Percentiles rank a stretch among this genome's conserved stretches.
Conservation (phyloP, 2,113 vertebrate species). For the Romanogobio albipinnatus region DNA sequence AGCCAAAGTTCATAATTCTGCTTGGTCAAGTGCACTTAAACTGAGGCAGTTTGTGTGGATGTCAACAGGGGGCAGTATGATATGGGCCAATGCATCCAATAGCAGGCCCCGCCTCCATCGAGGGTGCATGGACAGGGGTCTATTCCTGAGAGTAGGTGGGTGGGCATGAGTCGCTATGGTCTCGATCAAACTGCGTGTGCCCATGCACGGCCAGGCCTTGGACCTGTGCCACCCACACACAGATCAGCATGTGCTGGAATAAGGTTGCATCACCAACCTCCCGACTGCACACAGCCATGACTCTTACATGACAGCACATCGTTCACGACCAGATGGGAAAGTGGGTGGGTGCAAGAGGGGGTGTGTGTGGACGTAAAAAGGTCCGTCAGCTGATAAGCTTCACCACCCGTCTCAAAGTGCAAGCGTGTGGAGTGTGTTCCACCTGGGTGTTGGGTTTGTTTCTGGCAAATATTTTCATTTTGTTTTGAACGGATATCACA, state of each 20-base stretch:
- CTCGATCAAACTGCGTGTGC: background rate
- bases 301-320: constrained; percentile 63
- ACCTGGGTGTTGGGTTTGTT: constrained; percentile 2
- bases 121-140: background rate
- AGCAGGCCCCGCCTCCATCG: background rate
- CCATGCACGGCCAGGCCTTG: constrained; percentile 63
- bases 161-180: background rate
- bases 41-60: background rate
- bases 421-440: constrained; percentile 19
- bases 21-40: background rate
- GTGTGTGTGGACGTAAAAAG: constrained; percentile 27
- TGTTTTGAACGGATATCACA: background rate
- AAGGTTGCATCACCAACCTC: constrained; percentile 67
- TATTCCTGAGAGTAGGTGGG: background rate
- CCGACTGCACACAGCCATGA: constrained; percentile 58
- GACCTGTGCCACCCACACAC: constrained; percentile 66
- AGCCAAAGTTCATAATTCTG: background rate
- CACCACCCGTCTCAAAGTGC: constrained; percentile 60
- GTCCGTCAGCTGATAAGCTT: constrained; percentile 61
- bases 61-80: constrained; percentile 38
- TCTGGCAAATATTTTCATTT: constrained; percentile 53
- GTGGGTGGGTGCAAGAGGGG: constrained; percentile 6
- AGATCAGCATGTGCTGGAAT: constrained; percentile 72
- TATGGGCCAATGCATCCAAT: background rate
- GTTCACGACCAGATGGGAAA: constrained; percentile 43